Evolutionary conservation across 1,140 invertebrate species (phyloP), one percentile per base, ranked within the genome.

Genomic region (Platyura marginata): DNA sequence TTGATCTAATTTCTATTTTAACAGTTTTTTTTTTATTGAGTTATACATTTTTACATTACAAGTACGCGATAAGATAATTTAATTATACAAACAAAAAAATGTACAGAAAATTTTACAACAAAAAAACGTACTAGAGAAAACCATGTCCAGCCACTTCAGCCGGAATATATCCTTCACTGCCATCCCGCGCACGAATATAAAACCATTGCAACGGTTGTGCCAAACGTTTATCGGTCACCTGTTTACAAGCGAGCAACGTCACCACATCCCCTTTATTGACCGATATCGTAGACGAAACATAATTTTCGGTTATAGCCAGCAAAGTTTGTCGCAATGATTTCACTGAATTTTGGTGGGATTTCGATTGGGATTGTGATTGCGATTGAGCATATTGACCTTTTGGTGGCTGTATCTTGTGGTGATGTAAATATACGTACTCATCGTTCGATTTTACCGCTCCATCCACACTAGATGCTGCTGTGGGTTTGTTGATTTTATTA

Each of bases 211-310:
- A 55, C 54, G 40, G 64, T 62, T 21, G 63, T 63, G 44, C 65
- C 60, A 13, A 55, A 44, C 52, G 51, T 44, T 57, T 57, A 46
- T 61, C 58, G 47, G 69, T 67, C 20, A 57, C 56, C 21, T 62
- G 62, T 11, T 58, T 55, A 39, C 66, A 65, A 49, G 70, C 65
- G 16, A 81, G 58, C 32, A 85, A 55, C 22, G 70, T 69, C 2
- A 85, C 79, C 8, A 82, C 79, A 48, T 85, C 80, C 3, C 79
- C 80, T 51, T 78, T 75, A 32, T 61, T 55, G 10, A 84, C 78
- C 23, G 67, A 67, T 21, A 83, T 60, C n/a, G 72, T 74, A 41
- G 65, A 66, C 23, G 68, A 66, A 40, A 61, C 57, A 51, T 74
- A 83, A 59, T 83, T 73, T 51, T 65, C 67, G 29, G 68, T 70